A percentile compares a stretch with the other conserved stretches of the same genome.
These are phyloP conservation scores for Byasa hedistus DNA, from an alignment of 2,888 invertebrate species.

Conservation along the genomic window DNA sequence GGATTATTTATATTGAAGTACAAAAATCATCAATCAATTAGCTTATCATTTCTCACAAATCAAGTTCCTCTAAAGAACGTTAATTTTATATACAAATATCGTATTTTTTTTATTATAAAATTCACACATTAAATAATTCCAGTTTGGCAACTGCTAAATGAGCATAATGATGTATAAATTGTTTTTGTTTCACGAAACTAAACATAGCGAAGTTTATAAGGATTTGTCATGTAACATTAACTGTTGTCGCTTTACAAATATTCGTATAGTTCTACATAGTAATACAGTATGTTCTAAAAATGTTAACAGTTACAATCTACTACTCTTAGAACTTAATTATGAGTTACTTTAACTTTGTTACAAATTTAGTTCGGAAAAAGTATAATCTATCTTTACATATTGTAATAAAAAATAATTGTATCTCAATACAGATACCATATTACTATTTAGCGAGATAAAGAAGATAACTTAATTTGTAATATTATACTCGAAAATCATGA, in stretches of 20 bases:
- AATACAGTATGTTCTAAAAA: too few species aligned
- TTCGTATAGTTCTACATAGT: not conserved
- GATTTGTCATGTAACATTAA: not conserved
- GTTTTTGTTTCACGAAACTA: not conserved
- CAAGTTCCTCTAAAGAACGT: not conserved
- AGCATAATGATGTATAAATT: not conserved
- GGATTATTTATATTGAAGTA: not conserved
- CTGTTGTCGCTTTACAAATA: not conserved
- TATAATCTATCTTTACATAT: too few species aligned
- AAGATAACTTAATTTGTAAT: too few species aligned
- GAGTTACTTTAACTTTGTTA: too few species aligned
- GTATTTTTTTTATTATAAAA: constrained; percentile 4
- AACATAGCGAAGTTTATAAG: not conserved
- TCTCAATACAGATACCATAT: too few species aligned
- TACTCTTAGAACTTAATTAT: too few species aligned
- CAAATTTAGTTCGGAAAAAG: too few species aligned
- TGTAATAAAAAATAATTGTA: too few species aligned
- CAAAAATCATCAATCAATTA: not conserved
- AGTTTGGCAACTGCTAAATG: constrained; percentile 15
- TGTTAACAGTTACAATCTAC: too few species aligned
- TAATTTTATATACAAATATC: not conserved
- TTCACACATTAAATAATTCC: constrained; percentile 7
- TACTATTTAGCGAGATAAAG: too few species aligned
- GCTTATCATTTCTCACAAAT: constrained; percentile 1
- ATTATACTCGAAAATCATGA: too few species aligned